Base-by-base conservation (phyloP, 1,140 invertebrate species). In the Drosophila virilis region DNA sequence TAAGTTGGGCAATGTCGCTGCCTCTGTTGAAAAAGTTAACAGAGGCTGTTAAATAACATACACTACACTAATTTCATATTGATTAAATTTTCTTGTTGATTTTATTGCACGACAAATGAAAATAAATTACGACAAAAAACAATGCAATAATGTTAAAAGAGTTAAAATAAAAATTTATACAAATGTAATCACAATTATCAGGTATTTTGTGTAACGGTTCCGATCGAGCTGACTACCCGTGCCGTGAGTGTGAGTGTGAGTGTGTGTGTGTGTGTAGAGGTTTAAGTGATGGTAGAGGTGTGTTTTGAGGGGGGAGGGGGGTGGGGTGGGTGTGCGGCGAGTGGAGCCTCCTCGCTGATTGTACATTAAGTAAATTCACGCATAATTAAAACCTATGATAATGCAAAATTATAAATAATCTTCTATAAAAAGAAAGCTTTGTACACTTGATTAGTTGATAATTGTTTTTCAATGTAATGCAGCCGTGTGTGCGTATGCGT, bases 111-210 rank as follows among this genome's bases (percentile, higher is more conserved):
- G 73, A 70, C 40, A 73, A 84, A 77, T 75, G 61, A 78, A 50
- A 68, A 76, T 74, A 80, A 82, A 82, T 75, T 65, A 85, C 80
- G 40, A 45, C 73, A 72, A 78, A 81, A 74, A 74, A 80, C 77
- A 77, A 80, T 64, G 68, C 55, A 72, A 61, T 72, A 58, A 68
- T 65, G 48, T 46, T 60, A 76, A 66, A 76, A 66, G 59, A 75
- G 80, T 73, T 81, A 79, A 86, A 67, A 81, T 78, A 81, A 64
- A 37, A 65, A 46, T 38, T 66, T 43, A 74, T 74, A 65, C 64
- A 72, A 67, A 76, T 82, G 64, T 78, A 71, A 86, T 86, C 83
- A 86, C 83, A 86, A 86, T 88, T 74, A 40, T 86, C 83, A 86
- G 83, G 83, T 86, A 86, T 78, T 74, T 65, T 82, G 59, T 68